Base-by-base conservation (phyloP, 2,113 vertebrate genomes). In the Cottus gobio region DNA sequence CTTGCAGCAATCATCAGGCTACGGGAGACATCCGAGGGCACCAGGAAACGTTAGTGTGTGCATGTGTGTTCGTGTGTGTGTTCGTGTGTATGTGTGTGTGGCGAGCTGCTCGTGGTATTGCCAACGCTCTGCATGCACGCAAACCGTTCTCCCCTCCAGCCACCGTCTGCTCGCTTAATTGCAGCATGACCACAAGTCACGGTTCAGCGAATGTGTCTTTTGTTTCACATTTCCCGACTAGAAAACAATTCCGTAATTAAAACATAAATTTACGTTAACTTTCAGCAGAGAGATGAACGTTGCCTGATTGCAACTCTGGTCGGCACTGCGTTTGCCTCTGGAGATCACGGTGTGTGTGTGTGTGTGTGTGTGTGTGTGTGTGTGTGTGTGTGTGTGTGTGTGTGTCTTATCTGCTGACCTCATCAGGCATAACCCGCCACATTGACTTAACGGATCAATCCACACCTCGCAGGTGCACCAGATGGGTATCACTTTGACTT, bases 371-470 rank as follows among this genome's bases (percentile, higher is more conserved):
- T 68, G 54, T 72, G 16, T 36, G 60, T 61, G 48, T 61, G 52
- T 61, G 15, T 28, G 10, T 20, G 4, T 50, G 7, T 75, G 0
- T 76, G 2, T 54, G 22, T 46, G 65, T 75, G 24, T 69, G 56
- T 73, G 18, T 24, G 1, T 64, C 37, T 74, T 66, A 34, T 82
- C 22, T 24, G 30, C 64, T 54, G 57, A 57, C 75, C 24, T 79
- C 80, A 74, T 48, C 75, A 70, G 75, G 83, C 83, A 71, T 64
- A 65, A 71, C 39, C 80, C 86, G 85, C 73, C 78, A 88, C 84
- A 65, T 66, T 73, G 86, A 85, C 75, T 89, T 83, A 87, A 62
- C 56, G 72, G 83, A 90, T 85, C 83, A 88, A 85, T 89, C 87
- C 65, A 77, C 85, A 79, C 79, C 83, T 88, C 34, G 50, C 82